Conservation (phyloP, 2,113 vertebrate species). For the Cyanistes caeruleus region DNA sequence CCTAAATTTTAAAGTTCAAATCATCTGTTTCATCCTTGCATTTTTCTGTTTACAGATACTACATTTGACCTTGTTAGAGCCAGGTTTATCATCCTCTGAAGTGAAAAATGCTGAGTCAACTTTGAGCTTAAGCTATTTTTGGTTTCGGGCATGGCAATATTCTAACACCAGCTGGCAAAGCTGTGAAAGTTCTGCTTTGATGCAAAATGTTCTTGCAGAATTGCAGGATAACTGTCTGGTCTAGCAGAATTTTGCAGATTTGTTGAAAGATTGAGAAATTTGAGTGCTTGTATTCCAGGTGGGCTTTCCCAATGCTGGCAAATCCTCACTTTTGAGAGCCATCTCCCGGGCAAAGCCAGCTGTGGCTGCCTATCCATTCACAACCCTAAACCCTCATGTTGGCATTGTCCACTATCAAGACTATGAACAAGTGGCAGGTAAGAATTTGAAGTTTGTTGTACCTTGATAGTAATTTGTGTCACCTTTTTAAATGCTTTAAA, state of each 20-base stretch:
- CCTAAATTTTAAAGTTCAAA: not conserved
- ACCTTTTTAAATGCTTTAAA: not conserved
- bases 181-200: not conserved
- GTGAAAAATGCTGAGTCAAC: not conserved
- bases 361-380: slow-evolving; percentile 94
- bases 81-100: not conserved
- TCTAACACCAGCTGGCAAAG: not conserved
- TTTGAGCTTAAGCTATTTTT: not conserved
- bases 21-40: not conserved
- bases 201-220: not conserved
- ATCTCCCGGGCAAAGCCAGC: slow-evolving; percentile 90
- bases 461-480: not conserved
- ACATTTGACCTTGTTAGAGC: not conserved
- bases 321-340: slow-evolving; percentile 90
- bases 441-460: not conserved
- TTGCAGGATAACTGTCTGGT: not conserved
- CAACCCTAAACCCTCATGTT: slow-evolving; percentile 92
- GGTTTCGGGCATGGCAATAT: not conserved
- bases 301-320: slow-evolving; percentile 95
- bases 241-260: not conserved
- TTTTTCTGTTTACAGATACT: not conserved
- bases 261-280: not conserved
- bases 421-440: slow-evolving; percentile 92
- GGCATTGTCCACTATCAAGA: slow-evolving; percentile 88
- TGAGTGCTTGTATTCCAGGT: slow-evolving; percentile 77